A percentile compares a stretch with the other conserved stretches of the same genome.
phyloP scores from a whole-genome alignment of 37 sponge, comb jelly and placozoan species.

The Halisarca cf. caerulea region DNA sequence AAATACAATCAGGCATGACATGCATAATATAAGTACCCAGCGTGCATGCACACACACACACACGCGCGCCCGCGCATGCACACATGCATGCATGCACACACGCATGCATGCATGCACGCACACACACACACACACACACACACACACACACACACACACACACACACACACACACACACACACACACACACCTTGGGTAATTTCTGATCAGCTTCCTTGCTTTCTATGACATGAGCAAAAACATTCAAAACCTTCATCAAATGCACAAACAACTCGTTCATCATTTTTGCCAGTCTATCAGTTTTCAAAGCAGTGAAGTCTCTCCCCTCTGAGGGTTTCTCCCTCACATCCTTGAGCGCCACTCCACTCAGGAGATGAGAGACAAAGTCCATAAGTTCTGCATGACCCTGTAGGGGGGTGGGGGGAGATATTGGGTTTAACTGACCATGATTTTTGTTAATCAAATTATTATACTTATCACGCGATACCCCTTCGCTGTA shows the following conservation, averaged over 20 bases:
- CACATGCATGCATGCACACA: no score
- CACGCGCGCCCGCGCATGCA: no score
- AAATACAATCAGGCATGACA: no score
- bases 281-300: slow-evolving; percentile 6
- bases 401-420: slow-evolving; percentile 51
- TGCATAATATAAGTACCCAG: no score
- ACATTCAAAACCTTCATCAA: slow-evolving; percentile 47
- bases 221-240: slow-evolving; percentile 68
- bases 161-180: background rate
- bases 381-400: slow-evolving; percentile 37
- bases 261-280: slow-evolving; percentile 44
- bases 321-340: slow-evolving; percentile 15
- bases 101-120: no score
- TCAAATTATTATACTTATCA: no score
- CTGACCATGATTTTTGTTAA: background rate
- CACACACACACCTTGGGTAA: slow-evolving; percentile 44
- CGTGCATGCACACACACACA: no score
- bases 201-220: slow-evolving; percentile 49
- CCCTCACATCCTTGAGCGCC: slow-evolving; percentile 38
- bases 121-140: no score
- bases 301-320: slow-evolving; percentile 27
- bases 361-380: slow-evolving; percentile 39
- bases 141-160: no score
- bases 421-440: background rate
- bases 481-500: no score